Evolutionary conservation across 2,113 vertebrate species (phyloP).

Genomic region (Acrocephalus arundinaceus): DNA sequence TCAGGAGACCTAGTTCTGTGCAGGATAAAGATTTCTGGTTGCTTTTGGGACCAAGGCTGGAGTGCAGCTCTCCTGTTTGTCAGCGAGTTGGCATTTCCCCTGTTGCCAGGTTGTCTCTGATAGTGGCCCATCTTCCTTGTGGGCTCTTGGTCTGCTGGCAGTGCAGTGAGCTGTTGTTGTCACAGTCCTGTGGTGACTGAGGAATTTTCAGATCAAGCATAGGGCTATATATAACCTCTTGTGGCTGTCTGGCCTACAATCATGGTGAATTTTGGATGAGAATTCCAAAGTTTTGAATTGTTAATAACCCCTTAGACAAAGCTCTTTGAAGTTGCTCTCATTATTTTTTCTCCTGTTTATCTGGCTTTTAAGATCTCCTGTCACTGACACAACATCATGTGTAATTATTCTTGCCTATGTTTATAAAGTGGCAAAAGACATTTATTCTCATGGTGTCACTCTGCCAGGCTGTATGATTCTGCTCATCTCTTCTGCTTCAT

Average conservation of each 20-base stretch:
- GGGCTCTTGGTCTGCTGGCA: background rate
- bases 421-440: background rate
- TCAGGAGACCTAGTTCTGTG: background rate
- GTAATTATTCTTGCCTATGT: background rate
- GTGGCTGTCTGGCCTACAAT: background rate
- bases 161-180: background rate
- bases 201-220: background rate
- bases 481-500: background rate
- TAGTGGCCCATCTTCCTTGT: background rate
- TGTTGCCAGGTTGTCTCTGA: accelerated
- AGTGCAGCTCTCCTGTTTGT: background rate
- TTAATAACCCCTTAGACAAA: background rate
- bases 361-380: background rate
- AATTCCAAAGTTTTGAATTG: background rate
- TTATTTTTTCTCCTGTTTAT: background rate
- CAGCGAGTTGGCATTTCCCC: background rate
- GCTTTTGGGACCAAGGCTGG: background rate
- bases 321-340: background rate
- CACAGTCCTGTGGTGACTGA: background rate
- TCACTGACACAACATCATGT: background rate
- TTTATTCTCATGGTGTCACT: background rate
- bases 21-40: background rate
- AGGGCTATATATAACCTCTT: background rate
- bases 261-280: background rate
- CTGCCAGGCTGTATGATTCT: background rate